Conservation (phyloP, 1,140 invertebrate genomes). For the Bradynema listronoti region DNA sequence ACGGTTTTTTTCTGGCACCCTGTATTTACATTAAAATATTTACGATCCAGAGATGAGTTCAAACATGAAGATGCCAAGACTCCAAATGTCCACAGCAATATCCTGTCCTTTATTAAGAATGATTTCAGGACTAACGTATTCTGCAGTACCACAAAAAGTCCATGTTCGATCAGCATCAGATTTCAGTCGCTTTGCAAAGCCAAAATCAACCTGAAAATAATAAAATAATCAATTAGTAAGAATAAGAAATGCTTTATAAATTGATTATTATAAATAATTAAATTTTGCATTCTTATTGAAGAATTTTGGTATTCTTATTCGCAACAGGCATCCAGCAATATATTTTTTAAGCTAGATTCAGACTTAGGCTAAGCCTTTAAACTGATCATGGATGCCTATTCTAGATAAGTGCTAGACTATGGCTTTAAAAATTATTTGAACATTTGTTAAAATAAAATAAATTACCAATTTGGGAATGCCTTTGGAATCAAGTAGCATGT, state of each 20-base stretch:
- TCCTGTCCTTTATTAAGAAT: constrained; percentile 81
- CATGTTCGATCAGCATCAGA: constrained; percentile 37
- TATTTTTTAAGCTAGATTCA: too few relatives aligned
- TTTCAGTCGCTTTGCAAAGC: constrained; percentile 38
- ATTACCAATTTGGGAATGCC: constrained; percentile 33
- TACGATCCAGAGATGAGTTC: constrained; percentile 42
- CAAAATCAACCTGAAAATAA: constrained; percentile 30
- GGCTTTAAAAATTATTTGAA: constrained; percentile 5
- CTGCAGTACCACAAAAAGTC: constrained; percentile 40
- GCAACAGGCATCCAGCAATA: too few relatives aligned
- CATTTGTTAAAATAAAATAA: constrained; percentile 1
- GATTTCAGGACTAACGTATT: constrained; percentile 59
- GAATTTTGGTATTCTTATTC: constrained; percentile 16
- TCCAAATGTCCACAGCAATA: constrained; percentile 35
- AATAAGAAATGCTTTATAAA: too few relatives aligned
- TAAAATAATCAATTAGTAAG: too few relatives aligned
- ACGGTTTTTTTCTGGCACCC: not conserved
- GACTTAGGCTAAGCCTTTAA: too few relatives aligned
- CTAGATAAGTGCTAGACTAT: too few relatives aligned
- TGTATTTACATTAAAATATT: constrained; percentile 6
- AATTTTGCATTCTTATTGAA: too few relatives aligned
- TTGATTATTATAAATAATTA: too few relatives aligned
- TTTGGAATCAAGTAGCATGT: constrained; percentile 40
- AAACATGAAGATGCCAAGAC: constrained; percentile 45
- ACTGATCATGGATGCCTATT: too few relatives aligned